Evolutionary conservation across 1,140 invertebrate species (phyloP).

Genomic region (Drosophila ironensis): DNA sequence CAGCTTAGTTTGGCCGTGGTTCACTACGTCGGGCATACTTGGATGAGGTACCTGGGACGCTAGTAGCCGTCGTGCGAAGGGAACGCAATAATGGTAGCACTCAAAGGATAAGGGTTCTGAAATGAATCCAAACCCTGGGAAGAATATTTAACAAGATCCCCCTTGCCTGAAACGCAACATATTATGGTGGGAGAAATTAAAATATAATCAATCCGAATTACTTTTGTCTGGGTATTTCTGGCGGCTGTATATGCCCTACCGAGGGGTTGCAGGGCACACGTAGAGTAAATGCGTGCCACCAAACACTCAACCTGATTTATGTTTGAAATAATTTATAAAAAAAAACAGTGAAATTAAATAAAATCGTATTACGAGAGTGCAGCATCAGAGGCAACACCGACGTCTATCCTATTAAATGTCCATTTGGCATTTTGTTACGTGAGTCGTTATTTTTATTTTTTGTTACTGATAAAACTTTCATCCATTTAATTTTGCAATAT

Average conservation of each 20-base stretch:
- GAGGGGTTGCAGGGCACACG: slow-evolving; percentile 21
- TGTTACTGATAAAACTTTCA: slow-evolving; percentile 57
- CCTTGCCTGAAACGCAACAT: too few species aligned
- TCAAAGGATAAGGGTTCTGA: not conserved
- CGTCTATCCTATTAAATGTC: slow-evolving; percentile 79
- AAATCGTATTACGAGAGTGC: slow-evolving; percentile 64
- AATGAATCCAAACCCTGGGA: not conserved
- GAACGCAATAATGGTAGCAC: not conserved
- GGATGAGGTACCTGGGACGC: not conserved
- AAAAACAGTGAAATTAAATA: slow-evolving; percentile 75
- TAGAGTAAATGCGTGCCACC: slow-evolving; percentile 17
- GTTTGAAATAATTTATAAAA: slow-evolving; percentile 79
- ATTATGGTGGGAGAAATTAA: too few species aligned
- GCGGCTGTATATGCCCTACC: not conserved
- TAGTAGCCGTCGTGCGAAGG: not conserved
- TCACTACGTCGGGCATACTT: slow-evolving; percentile 48
- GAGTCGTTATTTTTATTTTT: slow-evolving; percentile 46
- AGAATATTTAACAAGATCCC: not conserved
- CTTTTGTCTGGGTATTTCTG: too few species aligned
- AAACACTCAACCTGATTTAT: slow-evolving; percentile 67
- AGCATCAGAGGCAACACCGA: slow-evolving; percentile 33
- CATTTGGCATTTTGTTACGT: slow-evolving; percentile 74
- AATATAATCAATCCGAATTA: too few species aligned
- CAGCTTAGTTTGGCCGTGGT: slow-evolving; percentile 76
- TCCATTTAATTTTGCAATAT: slow-evolving; percentile 72